Evolutionary conservation across 2,797 vertebrate genomes (phyloP).

Genomic region (Merluccius polli): DNA sequence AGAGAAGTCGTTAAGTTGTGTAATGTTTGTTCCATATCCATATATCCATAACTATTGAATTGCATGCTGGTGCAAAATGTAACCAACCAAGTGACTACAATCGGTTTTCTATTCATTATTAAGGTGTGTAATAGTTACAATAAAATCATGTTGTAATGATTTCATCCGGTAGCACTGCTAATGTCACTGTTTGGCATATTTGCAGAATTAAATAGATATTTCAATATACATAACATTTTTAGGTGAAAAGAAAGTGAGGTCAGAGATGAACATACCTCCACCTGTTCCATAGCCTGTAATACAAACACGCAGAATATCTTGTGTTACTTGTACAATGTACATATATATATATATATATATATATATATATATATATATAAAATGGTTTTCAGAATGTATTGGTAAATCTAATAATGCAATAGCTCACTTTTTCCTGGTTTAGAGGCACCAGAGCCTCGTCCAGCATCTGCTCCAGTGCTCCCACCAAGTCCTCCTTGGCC

Average conservation of each 20-base stretch:
- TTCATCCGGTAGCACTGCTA: background rate
- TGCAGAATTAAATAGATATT: background rate
- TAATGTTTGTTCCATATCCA: background rate
- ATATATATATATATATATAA: background rate
- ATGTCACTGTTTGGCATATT: background rate
- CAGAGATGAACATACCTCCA: conserved; percentile 55
- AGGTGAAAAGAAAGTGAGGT: conserved; percentile 9
- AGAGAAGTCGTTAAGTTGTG: background rate
- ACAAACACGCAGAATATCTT: conserved; percentile 2
- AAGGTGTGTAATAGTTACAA: background rate
- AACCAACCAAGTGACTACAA: background rate
- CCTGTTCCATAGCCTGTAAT: conserved; percentile 63
- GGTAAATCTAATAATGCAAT: background rate
- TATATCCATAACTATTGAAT: background rate
- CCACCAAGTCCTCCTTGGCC: conserved; percentile 20
- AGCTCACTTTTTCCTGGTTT: conserved; percentile 68
- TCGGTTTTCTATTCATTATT: background rate
- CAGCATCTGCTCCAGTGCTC: conserved; percentile 23
- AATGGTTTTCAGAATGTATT: conserved; percentile 11
- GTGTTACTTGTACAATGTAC: background rate
- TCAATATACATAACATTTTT: background rate
- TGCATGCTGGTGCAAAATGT: background rate
- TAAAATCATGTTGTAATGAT: background rate
- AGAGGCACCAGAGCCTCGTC: conserved; percentile 40
- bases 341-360: background rate